Percentiles rank a stretch among this genome's conserved stretches.
These are phyloP conservation scores for Dasyornis broadbenti DNA, from an alignment of 2,113 vertebrate genomes.

Conservation along the genomic window DNA sequence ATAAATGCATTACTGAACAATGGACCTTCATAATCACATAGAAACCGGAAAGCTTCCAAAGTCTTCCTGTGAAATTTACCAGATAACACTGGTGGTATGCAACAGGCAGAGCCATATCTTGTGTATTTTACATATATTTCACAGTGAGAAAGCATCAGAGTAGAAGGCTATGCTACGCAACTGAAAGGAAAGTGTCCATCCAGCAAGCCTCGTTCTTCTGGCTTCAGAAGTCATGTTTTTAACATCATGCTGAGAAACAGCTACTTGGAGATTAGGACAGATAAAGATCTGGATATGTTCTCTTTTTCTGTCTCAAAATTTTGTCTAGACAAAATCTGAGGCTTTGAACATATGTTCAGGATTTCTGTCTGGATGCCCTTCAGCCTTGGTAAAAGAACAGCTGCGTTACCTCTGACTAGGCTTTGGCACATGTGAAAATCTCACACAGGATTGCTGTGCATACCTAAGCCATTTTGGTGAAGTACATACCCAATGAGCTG, in stretches of 20 bases:
- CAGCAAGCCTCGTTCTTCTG: not conserved
- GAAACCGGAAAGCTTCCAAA: not conserved
- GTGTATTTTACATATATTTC: not conserved
- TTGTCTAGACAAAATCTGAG: not conserved
- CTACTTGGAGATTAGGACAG: not conserved
- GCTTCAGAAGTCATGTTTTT: not conserved
- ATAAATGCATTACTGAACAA: not conserved
- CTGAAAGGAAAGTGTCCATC: not conserved
- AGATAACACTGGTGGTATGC: not conserved
- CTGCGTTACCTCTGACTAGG: not conserved
- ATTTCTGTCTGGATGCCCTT: not conserved
- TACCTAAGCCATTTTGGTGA: not conserved
- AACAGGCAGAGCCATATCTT: not conserved
- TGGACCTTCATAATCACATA: not conserved
- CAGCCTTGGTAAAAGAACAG: not conserved
- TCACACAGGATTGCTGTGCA: not conserved
- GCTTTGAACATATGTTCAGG: not conserved
- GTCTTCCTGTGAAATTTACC: not conserved
- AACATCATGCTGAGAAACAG: not conserved
- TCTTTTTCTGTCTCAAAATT: not conserved
- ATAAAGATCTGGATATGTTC: not conserved
- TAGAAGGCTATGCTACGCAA: not conserved
- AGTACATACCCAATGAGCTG: not conserved
- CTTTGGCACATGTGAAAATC: not conserved
- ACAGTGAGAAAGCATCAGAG: not conserved